phyloP scores from a whole-genome alignment of 1,140 invertebrate species.

The Sogatella furcifera region DNA sequence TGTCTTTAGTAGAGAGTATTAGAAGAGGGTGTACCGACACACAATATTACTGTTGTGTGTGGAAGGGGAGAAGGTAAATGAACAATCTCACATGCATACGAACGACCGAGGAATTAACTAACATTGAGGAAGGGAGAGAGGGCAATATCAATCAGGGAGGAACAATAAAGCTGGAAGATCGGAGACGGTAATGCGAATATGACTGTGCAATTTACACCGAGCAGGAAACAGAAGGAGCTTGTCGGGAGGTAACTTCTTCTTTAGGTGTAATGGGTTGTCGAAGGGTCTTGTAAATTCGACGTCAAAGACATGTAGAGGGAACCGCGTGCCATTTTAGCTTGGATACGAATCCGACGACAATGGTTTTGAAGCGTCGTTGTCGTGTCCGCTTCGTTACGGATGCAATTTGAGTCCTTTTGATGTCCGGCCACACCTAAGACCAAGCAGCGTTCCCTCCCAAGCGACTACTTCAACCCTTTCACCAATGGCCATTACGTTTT shows the following conservation, averaged over 20 bases:
- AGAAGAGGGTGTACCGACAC: too few relatives aligned
- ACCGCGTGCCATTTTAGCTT: neutral
- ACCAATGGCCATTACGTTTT: neutral
- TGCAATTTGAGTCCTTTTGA: neutral
- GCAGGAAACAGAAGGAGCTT: neutral
- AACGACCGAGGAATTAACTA: neutral
- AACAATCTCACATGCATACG: neutral
- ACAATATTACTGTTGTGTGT: neutral
- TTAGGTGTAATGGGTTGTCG: too few relatives aligned
- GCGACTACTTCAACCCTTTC: neutral
- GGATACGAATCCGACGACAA: neutral
- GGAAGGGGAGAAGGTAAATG: neutral
- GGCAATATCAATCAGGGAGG: neutral
- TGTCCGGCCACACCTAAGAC: neutral
- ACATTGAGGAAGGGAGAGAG: neutral
- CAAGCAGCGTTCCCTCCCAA: neutral
- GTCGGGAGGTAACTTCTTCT: neutral
- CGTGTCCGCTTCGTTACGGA: neutral
- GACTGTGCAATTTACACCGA: neutral
- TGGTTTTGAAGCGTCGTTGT: neutral
- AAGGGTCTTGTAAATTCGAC: neutral
- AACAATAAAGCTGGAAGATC: neutral
- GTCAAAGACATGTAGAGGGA: neutral
- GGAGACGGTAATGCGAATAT: neutral
- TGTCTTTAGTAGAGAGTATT: too few relatives aligned